Percentiles rank a stretch among this genome's conserved stretches.
Evolutionary conservation across 2,113 vertebrate species (phyloP).

Genomic region (Oriolus oriolus): DNA sequence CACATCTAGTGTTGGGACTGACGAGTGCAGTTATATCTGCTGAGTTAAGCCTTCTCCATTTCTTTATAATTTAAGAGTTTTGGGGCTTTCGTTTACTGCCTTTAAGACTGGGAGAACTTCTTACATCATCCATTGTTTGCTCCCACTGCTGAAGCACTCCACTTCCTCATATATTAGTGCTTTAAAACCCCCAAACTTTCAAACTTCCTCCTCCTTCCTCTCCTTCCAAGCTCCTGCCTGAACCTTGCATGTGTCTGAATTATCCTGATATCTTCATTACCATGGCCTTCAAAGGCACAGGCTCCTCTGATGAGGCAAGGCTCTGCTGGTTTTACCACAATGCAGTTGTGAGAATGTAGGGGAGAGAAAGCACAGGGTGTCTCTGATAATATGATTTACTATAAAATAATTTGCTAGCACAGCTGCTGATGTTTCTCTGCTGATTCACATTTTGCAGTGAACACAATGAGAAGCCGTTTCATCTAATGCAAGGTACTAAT

Average conservation of each 20-base stretch:
- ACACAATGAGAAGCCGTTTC: not conserved
- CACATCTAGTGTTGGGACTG: not conserved
- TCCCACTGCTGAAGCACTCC: not conserved
- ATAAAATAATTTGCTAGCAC: not conserved
- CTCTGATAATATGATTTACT: not conserved
- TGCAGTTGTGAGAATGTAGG: not conserved
- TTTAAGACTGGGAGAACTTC: not conserved
- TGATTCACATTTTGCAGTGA: not conserved
- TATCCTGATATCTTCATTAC: not conserved
- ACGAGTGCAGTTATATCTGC: not conserved
- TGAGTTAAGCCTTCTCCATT: not conserved
- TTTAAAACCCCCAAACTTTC: not conserved
- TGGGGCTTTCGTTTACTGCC: not conserved
- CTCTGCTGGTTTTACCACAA: not conserved
- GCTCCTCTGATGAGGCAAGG: not conserved
- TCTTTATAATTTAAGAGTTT: not conserved
- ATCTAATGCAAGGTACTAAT: not conserved
- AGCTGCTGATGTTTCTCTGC: not conserved
- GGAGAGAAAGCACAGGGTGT: not conserved
- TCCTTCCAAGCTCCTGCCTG: not conserved
- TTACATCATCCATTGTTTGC: not conserved
- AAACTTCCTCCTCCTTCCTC: not conserved
- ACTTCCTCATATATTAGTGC: not conserved
- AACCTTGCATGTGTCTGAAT: not conserved
- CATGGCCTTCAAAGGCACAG: not conserved